Evolutionary conservation across 2,113 vertebrate genomes (phyloP), one percentile per base, ranked within the genome.

Genomic region (Megaceryle torquata): DNA sequence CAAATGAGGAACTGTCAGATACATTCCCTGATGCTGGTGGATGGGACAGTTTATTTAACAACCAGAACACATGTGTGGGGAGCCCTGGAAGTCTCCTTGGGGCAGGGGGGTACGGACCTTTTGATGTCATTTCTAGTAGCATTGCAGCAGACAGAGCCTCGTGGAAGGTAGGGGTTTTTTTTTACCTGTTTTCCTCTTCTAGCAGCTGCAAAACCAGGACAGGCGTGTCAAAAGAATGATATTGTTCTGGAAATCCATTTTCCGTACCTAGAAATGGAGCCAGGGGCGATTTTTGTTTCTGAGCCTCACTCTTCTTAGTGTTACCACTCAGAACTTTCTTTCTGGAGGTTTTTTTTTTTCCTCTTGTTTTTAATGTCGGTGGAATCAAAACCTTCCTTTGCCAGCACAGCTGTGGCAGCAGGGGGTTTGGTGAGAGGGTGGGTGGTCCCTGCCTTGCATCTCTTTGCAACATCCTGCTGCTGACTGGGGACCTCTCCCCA

Each of bases 161-260:
- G 56, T 31, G 15, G 22, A 91, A 72, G 21, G 9, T 18, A 17
- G 4, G 8, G 21, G 3, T 7, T 29, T 75, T 29, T 75, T 71
- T 93, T 64, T 48, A 56, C 44, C 57, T 87, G 77, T 60, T 93
- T 84, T 89, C 41, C 15, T 86, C 59, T 86, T 91, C 81, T 78
- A 81, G 61, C 70, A 83, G 74, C 84, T 69, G 53, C 68, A 61
- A 95, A 95, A 92, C 39, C 81, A 89, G 91, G 93, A 82, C 69
- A 79, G 89, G 84, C 53, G 0, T 91, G 44, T 89, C 74, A 7
- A 89, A 97, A 92, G 74, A 48, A 56, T 79, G 22, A 39, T 86
- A 64, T 15, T 89, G 61, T 89, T 92, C 86, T 79, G 86, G 53
- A 91, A 96, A 96, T 93, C 86, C 89, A 89, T 95, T 95, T 78